Percentiles rank a stretch among this genome's conserved stretches.
These are phyloP conservation scores for Manis pentadactyla DNA, from an alignment of 2,797 vertebrate genomes.

Conservation along the genomic window DNA sequence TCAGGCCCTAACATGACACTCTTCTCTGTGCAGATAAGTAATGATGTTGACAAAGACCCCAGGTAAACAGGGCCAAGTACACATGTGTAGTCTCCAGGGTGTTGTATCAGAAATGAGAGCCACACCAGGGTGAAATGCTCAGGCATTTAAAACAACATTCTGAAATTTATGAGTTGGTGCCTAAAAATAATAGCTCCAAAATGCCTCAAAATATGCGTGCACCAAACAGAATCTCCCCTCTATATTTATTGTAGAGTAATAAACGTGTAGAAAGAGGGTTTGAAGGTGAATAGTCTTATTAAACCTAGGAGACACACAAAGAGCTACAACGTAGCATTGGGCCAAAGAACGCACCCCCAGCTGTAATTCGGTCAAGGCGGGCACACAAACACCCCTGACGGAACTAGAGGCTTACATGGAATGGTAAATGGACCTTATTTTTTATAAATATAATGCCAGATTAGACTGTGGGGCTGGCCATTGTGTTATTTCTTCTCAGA, in stretches of 20 bases:
- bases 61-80: background rate
- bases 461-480: background rate
- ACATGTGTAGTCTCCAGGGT: background rate
- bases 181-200: conserved; percentile 69
- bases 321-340: background rate
- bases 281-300: background rate
- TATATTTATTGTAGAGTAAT: conserved; percentile 65
- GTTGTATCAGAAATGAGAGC: background rate
- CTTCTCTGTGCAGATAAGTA: background rate
- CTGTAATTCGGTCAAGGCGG: conserved; percentile 47
- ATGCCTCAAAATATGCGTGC: background rate
- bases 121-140: conserved; percentile 29
- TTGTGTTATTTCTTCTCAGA: background rate
- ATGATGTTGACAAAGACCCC: background rate
- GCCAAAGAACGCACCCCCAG: background rate
- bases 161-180: conserved; percentile 50
- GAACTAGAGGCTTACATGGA: background rate
- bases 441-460: conserved; percentile 15
- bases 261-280: conserved; percentile 59
- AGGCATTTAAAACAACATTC: conserved; percentile 62
- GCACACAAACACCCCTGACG: background rate
- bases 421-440: background rate
- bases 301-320: background rate
- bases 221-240: conserved; percentile 67
- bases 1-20: background rate